Conservation (phyloP, 2,888 invertebrate genomes). For the Hypomecis atomaria region DNA sequence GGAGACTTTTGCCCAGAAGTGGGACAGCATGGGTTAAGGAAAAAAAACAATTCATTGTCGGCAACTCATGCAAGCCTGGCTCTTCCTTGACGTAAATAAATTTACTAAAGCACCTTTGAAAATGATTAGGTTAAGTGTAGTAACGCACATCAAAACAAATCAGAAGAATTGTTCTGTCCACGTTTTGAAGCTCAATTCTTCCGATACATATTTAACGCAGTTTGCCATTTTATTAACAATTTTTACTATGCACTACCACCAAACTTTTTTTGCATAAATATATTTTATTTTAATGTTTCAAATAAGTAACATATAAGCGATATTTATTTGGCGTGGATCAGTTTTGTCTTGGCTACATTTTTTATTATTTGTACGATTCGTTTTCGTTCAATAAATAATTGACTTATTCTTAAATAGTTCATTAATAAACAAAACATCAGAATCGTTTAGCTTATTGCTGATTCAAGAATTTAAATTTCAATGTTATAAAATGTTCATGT, state of each 20-base stretch:
- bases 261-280: background rate
- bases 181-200: too few species aligned
- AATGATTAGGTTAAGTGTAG: too few species aligned
- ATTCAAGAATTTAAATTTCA: background rate
- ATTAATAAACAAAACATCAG: background rate
- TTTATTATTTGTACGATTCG: constrained; percentile 4
- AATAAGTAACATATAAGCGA: constrained; percentile 11
- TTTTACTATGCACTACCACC: constrained; percentile 5
- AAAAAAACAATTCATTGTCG: too few species aligned
- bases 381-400: constrained; percentile 6
- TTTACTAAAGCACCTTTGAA: too few species aligned
- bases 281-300: constrained; percentile 12
- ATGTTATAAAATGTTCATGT: background rate
- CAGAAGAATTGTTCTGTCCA: too few species aligned
- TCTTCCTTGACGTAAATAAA: too few species aligned
- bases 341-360: constrained; percentile 7
- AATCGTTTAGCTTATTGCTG: background rate
- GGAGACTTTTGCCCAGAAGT: too few species aligned
- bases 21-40: too few species aligned
- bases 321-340: constrained; percentile 15
- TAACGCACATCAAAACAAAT: too few species aligned
- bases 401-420: constrained; percentile 13
- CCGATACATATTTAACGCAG: too few species aligned
- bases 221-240: too few species aligned
- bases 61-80: too few species aligned